These are phyloP conservation scores for Antigone vipio DNA, from an alignment of 2,113 vertebrate species.

Conservation along the genomic window DNA sequence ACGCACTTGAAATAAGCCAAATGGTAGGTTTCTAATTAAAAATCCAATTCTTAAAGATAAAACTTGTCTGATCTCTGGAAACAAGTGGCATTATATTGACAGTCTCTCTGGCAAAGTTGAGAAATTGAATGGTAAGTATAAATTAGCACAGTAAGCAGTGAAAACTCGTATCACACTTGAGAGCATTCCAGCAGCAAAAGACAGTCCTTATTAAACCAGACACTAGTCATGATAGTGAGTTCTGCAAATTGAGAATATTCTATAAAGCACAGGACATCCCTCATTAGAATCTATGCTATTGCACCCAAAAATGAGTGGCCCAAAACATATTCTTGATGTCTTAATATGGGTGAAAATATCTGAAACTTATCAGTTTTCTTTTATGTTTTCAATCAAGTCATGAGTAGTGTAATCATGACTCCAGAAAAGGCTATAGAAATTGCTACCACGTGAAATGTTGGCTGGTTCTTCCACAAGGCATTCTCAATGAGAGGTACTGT, in stretches of 20 bases:
- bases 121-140: not conserved
- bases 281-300: not conserved
- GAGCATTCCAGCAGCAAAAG: not conserved
- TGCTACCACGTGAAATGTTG: not conserved
- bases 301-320: not conserved
- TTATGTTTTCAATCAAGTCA: not conserved
- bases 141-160: not conserved
- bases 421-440: not conserved
- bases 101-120: not conserved
- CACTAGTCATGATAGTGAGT: not conserved
- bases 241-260: not conserved
- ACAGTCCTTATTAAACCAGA: not conserved
- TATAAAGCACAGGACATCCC: not conserved
- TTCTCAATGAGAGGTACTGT: not conserved
- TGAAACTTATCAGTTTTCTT: not conserved
- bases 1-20: not conserved
- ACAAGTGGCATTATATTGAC: not conserved
- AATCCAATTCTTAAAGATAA: not conserved
- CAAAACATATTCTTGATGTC: not conserved
- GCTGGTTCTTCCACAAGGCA: not conserved
- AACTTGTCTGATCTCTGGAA: not conserved
- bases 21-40: not conserved
- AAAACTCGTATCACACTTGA: not conserved
- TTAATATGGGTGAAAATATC: not conserved
- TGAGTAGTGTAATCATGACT: not conserved